Evolutionary conservation across 2,888 invertebrate genomes (phyloP).

Genomic region (Halocaridina rubra): DNA sequence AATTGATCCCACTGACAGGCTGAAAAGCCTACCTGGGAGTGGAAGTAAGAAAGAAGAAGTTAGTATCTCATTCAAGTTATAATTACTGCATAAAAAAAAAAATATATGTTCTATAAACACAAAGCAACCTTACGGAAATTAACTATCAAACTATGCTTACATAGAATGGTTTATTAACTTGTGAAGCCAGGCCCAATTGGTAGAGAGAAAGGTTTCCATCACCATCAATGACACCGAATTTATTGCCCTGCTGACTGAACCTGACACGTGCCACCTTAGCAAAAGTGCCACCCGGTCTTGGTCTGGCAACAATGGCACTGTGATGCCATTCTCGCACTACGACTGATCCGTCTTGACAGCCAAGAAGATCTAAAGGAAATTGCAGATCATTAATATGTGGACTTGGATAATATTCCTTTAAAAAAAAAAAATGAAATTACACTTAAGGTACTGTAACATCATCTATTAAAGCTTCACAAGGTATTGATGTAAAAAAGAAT

Average conservation of each 20-base stretch:
- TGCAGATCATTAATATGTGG: no score
- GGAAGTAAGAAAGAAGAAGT: no score
- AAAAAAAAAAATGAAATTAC: background rate
- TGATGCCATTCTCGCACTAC: slow-evolving; percentile 99
- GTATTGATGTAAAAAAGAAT: no score
- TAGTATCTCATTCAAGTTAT: no score
- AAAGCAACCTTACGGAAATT: background rate
- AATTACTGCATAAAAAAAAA: no score
- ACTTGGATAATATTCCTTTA: no score
- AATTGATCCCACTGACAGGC: no score
- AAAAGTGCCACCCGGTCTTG: slow-evolving; percentile 92
- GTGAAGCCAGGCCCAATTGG: slow-evolving; percentile 82
- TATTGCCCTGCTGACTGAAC: slow-evolving; percentile 96
- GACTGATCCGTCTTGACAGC: slow-evolving; percentile 95
- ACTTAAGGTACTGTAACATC: no score
- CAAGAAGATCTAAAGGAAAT: slow-evolving; percentile 81
- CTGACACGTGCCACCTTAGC: slow-evolving; percentile 90
- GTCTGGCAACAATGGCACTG: slow-evolving; percentile 87
- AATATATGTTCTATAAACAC: background rate
- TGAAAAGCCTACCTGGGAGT: no score
- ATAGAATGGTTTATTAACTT: slow-evolving; percentile 85
- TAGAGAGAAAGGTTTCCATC: slow-evolving; percentile 97
- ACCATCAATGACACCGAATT: slow-evolving; percentile 97
- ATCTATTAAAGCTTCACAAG: no score
- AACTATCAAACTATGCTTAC: slow-evolving; percentile 73